Conservation (phyloP, 1,140 invertebrate species). For the Zaprionus lachaisei region DNA sequence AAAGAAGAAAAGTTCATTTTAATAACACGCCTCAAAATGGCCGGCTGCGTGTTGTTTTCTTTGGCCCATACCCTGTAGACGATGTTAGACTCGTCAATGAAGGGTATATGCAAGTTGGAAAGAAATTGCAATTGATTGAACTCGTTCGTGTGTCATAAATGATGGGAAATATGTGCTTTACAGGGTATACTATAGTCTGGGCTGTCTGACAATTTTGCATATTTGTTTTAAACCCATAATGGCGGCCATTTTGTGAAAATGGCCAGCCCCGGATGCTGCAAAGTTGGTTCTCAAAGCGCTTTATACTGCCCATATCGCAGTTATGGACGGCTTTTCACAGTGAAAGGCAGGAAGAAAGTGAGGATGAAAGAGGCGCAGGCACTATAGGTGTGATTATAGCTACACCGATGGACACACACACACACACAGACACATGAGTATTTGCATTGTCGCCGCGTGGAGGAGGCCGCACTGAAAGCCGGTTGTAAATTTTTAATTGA, state of each 20-base stretch:
- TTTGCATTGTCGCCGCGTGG: constrained; percentile 22
- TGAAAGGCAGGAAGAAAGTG: background rate
- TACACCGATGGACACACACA: constrained; percentile 14
- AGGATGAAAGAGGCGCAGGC: background rate
- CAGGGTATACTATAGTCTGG: constrained; percentile 6
- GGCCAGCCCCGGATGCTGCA: constrained; percentile 33
- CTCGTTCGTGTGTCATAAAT: background rate
- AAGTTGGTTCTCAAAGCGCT: constrained; percentile 32
- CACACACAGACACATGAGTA: background rate
- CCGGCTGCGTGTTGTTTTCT: constrained; percentile 24
- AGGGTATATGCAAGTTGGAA: background rate
- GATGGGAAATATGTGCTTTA: background rate
- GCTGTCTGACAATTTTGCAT: background rate
- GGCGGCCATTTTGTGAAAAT: constrained; percentile 37
- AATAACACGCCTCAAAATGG: constrained; percentile 40
- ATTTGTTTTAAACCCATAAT: constrained; percentile 29
- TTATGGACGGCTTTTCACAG: background rate
- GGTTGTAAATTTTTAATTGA: constrained; percentile 67
- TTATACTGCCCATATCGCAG: constrained; percentile 18
- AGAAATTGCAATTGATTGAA: background rate
- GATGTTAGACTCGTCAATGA: no score
- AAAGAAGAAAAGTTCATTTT: constrained; percentile 26
- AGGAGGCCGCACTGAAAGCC: background rate
- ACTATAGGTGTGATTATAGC: constrained; percentile 26
- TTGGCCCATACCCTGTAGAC: constrained; percentile 13